Evolutionary conservation across 1,140 invertebrate species (phyloP).

Genomic region (Tetramorium alpestre): DNA sequence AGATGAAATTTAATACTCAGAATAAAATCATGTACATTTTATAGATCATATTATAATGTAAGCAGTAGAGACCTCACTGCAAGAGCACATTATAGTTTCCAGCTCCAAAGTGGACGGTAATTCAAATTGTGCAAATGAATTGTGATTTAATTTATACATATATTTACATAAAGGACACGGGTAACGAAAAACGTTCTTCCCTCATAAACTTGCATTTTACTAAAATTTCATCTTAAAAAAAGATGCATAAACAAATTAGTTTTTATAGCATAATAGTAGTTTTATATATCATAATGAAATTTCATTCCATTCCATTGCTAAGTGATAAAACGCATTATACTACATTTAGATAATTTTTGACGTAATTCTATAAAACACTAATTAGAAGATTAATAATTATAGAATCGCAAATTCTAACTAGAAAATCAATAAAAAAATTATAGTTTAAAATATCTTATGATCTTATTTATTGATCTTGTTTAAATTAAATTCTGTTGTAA

Average conservation of each 20-base stretch:
- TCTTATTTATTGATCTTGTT: not conserved
- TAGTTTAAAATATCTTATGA: not conserved
- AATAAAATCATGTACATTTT: slow-evolving; percentile 45
- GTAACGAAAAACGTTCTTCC: slow-evolving; percentile 40
- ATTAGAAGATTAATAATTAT: not conserved
- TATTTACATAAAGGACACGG: slow-evolving; percentile 27
- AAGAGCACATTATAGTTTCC: slow-evolving; percentile 12
- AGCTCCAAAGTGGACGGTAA: slow-evolving; percentile 27
- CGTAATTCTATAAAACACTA: slow-evolving; percentile 9
- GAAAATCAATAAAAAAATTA: not conserved
- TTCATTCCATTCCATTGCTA: slow-evolving; percentile 12
- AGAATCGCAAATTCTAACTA: not conserved
- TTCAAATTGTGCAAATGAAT: not conserved
- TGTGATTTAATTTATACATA: slow-evolving; percentile 40
- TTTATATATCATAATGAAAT: slow-evolving; percentile 9
- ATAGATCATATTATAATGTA: slow-evolving; percentile 20
- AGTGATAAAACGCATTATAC: not conserved
- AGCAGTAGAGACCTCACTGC: not conserved
- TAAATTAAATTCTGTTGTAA: not conserved
- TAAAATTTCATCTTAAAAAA: slow-evolving; percentile 1
- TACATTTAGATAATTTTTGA: slow-evolving; percentile 2
- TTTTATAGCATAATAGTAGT: slow-evolving; percentile 28
- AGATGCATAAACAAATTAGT: slow-evolving; percentile 4
- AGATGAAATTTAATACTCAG: slow-evolving; percentile 27
- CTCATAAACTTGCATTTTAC: slow-evolving; percentile 20